Evolutionary conservation across 2,797 vertebrate species (phyloP), one percentile per base, ranked within the genome.

Genomic region (Cryptoprocta ferox): DNA sequence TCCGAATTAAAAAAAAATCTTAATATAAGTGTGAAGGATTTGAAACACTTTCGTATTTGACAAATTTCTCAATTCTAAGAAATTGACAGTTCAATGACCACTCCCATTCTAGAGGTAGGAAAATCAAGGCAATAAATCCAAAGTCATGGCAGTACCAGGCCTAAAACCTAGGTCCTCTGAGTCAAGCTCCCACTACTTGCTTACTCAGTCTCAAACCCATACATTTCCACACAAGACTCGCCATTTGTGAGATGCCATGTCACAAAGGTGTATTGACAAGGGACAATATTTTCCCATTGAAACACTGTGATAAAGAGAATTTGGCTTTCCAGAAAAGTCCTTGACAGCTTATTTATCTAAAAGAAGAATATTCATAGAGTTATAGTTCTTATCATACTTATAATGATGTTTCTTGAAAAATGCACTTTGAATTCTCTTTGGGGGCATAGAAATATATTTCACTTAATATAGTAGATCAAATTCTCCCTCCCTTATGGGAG

Each of bases 51-150:
- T 92, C 37, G 45, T 2, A 32, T 91, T 68, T 85, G 70, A 86
- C 30, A 70, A 37, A 94, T 93, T 95, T 91, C 19, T 95, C 59
- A 73, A 28, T 53, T 56, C 30, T 82, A 78, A 91, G 63, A 85
- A 89, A 71, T 2, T 68, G 24, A 45, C 21, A 65, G 28, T 70
- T 95, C 5, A 45, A 32, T 80, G 42, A 42, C 35, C 2, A 79
- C 6, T 16, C 39, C 28, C 26, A 75, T 32, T 95, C 82, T 73
- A 50, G 19, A 30, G n/a, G 73, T 2, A 68, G 18, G 19, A 91
- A 89, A 80, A 48, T 50, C 16, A 80, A 37, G 70, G 5, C 9
- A 87, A 50, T 92, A 75, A 83, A 65, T 70, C 0, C 9, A 89
- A 93, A 75, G 32, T 86, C 32, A 78, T 53, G 37, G 11, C 18